These are phyloP conservation scores for Pyrrhosoma nymphula DNA, from an alignment of 2,888 invertebrate species.

Conservation along the genomic window DNA sequence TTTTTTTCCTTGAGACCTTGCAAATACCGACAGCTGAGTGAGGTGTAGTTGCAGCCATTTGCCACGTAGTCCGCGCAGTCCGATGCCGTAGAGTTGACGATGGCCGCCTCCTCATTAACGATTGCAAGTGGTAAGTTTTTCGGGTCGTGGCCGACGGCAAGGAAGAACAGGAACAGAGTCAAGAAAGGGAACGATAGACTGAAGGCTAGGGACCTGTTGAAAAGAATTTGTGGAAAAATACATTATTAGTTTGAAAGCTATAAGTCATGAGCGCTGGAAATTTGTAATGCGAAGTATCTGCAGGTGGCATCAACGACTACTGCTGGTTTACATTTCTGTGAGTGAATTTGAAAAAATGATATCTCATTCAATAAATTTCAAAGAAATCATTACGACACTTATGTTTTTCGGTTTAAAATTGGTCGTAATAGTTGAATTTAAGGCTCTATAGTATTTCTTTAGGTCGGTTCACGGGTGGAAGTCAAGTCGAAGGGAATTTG, in stretches of 20 bases:
- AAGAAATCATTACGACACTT: too few relatives aligned
- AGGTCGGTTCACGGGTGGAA: too few relatives aligned
- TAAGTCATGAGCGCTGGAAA: neutral
- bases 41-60: conserved; percentile 66
- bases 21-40: conserved; percentile 70
- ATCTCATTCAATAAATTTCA: too few relatives aligned
- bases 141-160: conserved; percentile 89
- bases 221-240: neutral
- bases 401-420: too few relatives aligned
- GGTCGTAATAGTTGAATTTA: too few relatives aligned
- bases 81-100: conserved; percentile 56
- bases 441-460: too few relatives aligned
- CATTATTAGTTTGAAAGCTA: neutral
- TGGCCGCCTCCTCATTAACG: conserved; percentile 86
- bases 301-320: too few relatives aligned
- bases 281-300: too few relatives aligned
- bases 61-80: conserved; percentile 27
- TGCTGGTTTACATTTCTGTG: too few relatives aligned
- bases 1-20: conserved; percentile 12
- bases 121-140: conserved; percentile 86
- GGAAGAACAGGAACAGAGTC: conserved; percentile 89
- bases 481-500: too few relatives aligned
- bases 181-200: conserved; percentile 82
- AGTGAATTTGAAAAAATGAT: too few relatives aligned
- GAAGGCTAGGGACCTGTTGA: conserved; percentile 42